These are phyloP conservation scores for Caenorhabditis uteleia DNA, from an alignment of 2,888 invertebrate species.

Conservation along the genomic window DNA sequence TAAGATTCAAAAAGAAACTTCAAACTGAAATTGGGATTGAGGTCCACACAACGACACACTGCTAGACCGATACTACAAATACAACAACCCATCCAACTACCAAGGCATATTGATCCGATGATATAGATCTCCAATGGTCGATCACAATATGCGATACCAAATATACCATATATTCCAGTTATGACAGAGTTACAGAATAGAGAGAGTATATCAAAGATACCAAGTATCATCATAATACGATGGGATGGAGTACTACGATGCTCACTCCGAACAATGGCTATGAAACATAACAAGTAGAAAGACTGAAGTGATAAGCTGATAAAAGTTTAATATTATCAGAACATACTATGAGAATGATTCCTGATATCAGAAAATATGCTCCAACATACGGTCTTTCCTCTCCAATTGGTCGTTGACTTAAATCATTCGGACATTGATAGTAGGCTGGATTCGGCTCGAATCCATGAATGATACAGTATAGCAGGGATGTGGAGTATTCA, in stretches of 20 bases:
- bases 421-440: too few relatives aligned
- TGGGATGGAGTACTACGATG: neutral
- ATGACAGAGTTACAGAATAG: constrained; percentile 11
- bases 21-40: neutral
- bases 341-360: constrained; percentile 9
- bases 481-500: too few relatives aligned
- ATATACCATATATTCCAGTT: constrained; percentile 8
- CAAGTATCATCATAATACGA: constrained; percentile 13
- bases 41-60: constrained; percentile 8
- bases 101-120: constrained; percentile 9
- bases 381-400: neutral
- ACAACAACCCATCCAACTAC: constrained; percentile 22
- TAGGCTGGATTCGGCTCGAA: too few relatives aligned
- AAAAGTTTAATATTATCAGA: too few relatives aligned
- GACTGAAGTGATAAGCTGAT: too few relatives aligned
- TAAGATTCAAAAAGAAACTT: too few relatives aligned
- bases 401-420: too few relatives aligned
- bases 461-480: too few relatives aligned
- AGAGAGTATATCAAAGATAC: constrained; percentile 19
- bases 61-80: constrained; percentile 12
- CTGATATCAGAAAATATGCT: constrained; percentile 6
- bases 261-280: constrained; percentile 1
- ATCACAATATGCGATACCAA: constrained; percentile 15
- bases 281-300: constrained; percentile 15
- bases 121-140: constrained; percentile 7